Conservation (phyloP, 2,888 invertebrate genomes). For the Copidosoma aretas region DNA sequence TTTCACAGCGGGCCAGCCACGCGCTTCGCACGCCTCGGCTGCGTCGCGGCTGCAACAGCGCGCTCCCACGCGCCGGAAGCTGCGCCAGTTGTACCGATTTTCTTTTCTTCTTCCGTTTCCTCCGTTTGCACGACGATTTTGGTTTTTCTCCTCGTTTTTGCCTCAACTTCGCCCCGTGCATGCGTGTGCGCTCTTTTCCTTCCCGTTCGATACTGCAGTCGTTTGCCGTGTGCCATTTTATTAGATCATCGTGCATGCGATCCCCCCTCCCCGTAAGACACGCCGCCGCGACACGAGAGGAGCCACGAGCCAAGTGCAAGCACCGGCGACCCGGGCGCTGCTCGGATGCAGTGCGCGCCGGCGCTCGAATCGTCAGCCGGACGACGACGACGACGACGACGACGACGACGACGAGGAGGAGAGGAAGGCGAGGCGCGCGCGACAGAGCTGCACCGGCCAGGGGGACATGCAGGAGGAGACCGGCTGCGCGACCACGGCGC, state of each 20-base stretch:
- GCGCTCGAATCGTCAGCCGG: constrained; percentile 40
- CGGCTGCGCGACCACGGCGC: constrained; percentile 53
- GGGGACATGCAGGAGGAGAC: constrained; percentile 49
- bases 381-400: too few relatives aligned
- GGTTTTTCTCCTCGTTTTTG: neutral
- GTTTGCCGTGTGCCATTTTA: neutral
- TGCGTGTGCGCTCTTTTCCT: neutral
- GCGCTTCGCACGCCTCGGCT: neutral
- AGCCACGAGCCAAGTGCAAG: neutral
- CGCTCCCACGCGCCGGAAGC: too few relatives aligned
- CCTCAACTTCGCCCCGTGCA: neutral
- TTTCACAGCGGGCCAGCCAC: neutral
- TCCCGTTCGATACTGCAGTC: constrained; percentile 25
- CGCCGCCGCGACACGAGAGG: too few relatives aligned
- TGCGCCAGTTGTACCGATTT: too few relatives aligned
- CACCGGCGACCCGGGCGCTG: neutral
- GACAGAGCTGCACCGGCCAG: constrained; percentile 41
- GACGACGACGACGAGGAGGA: too few relatives aligned
- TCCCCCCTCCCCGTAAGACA: too few relatives aligned
- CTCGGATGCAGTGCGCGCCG: constrained; percentile 39
- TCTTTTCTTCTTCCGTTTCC: neutral
- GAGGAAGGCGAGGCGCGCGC: constrained; percentile 45
- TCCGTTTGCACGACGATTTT: neutral
- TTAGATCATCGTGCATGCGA: neutral
- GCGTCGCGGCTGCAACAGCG: too few relatives aligned